Base-by-base conservation (phyloP, 2,797 vertebrate species). In the Paedocypris micromegethes region DNA sequence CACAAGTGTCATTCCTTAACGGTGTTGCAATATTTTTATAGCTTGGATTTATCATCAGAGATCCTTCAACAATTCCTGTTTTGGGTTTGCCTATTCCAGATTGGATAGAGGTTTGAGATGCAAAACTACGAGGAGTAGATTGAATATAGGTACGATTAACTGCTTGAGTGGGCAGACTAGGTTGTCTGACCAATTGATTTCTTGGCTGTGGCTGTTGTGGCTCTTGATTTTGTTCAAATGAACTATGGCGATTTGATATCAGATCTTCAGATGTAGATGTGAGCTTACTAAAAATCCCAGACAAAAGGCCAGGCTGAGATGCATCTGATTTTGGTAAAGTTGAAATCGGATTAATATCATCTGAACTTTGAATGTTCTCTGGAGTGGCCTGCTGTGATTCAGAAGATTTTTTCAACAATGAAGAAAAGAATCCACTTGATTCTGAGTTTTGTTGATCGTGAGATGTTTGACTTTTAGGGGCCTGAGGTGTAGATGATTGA, bases 271-370 rank as follows among this genome's bases (percentile, higher is more conserved):
- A 70, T 4, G 85, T 72, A 70, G 84, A 83, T 52, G 75, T 84
- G 39, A 90, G 77, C 64, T 87, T 91, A 72, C 74, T 87, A 51
- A 89, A 85, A 51, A 88, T 76, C 23, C 83, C 86, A 42, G 87
- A 87, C 38, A 89, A 47, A 42, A 87, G 60, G 65, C 82, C 81
- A 64, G 85, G 68, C 65, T 84, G 80, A 74, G 50, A 3, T 9
- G 60, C 66, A 46, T 85, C 82, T 7, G 47, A 55, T 3, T 73
- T 66, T 72, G 70, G 23, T 65, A 60, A 73, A 72, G 47, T 44
- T 58, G 59, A 70, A 68, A 41, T 61, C 57, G 64, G 75, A 44
- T 66, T 42, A 53, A 75, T 49, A 51, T 73, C 64, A 8, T 42
- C 62, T 60, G 50, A 45, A 55, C 39, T 9, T 6, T 70, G 57